A percentile compares a stretch with the other conserved stretches of the same genome.
Evolutionary conservation across 2,888 invertebrate species (phyloP).

Genomic region (Liodrosophila aerea): DNA sequence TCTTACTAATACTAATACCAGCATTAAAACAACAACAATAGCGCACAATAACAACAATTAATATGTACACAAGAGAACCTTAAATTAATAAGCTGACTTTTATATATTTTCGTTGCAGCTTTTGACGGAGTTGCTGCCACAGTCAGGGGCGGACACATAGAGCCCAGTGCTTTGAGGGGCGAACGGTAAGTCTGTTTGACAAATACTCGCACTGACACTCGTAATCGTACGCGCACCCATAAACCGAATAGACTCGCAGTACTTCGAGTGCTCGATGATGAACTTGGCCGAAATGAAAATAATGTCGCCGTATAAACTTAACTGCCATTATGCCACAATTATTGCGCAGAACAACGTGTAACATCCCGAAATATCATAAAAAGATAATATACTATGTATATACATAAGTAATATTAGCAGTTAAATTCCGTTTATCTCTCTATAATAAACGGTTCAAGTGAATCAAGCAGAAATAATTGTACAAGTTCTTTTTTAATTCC

Average conservation of each 20-base stretch:
- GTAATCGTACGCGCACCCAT: constrained; percentile 30
- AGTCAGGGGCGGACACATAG: not conserved
- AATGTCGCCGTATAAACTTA: constrained; percentile 8
- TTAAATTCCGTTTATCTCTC: too few species aligned
- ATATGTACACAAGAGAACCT: constrained; percentile 58
- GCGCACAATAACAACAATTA: constrained; percentile 60
- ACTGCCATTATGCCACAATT: constrained; percentile 20
- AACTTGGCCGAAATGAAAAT: constrained; percentile 19
- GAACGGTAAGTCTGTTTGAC: constrained; percentile 42
- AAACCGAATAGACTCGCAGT: constrained; percentile 22
- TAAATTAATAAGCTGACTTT: constrained; percentile 65
- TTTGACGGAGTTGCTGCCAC: constrained; percentile 17
- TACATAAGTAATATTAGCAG: too few species aligned
- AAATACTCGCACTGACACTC: constrained; percentile 23
- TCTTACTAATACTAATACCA: constrained; percentile 7
- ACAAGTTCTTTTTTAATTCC: too few species aligned
- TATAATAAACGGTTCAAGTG: too few species aligned
- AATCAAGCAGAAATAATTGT: too few species aligned
- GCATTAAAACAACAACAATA: constrained; percentile 22
- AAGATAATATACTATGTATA: too few species aligned
- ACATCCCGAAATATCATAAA: constrained; percentile 7
- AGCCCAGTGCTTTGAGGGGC: constrained; percentile 32
- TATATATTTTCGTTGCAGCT: constrained; percentile 39
- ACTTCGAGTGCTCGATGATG: constrained; percentile 11
- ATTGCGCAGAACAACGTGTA: constrained; percentile 17